phyloP scores from a whole-genome alignment of 2,113 vertebrate species.

The Mystacornis crossleyi region DNA sequence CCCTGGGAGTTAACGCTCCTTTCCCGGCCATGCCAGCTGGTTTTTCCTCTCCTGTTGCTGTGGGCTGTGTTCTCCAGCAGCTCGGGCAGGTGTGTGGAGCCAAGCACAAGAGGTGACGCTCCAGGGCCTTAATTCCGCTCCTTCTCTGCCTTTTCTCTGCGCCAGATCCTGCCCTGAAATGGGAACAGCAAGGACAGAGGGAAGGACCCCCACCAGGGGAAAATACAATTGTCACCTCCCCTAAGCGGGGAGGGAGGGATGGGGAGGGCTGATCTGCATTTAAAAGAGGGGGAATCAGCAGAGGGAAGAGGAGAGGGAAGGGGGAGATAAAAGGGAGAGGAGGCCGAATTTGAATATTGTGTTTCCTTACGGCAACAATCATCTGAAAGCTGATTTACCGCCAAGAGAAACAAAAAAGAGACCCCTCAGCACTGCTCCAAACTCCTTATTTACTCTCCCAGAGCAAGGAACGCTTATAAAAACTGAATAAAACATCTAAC shows the following conservation, averaged over 20 bases:
- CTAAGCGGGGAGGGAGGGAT: background rate
- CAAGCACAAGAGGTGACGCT: fast-evolving
- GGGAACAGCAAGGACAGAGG: background rate
- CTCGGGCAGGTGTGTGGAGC: background rate
- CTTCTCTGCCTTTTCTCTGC: background rate
- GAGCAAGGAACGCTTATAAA: background rate
- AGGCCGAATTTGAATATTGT: background rate
- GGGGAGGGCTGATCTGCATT: conserved; percentile 19
- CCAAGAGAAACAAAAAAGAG: conserved; percentile 18
- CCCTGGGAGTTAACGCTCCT: background rate
- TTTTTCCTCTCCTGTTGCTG: background rate
- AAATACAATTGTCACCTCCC: background rate
- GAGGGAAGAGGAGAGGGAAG: background rate
- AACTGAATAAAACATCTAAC: conserved; percentile 8
- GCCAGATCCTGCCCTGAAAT: background rate
- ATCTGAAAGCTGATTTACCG: conserved; percentile 42
- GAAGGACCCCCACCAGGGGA: background rate
- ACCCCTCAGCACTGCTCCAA: conserved; percentile 30
- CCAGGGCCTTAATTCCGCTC: background rate
- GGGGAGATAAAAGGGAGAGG: conserved; percentile 6
- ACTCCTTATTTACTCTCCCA: conserved; percentile 12
- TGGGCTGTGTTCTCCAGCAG: background rate
- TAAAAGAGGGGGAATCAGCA: background rate
- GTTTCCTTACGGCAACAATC: conserved; percentile 14
- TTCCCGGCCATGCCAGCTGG: fast-evolving